Base-by-base conservation (phyloP, 2,888 invertebrate genomes). In the Drosophila birchii region DNA sequence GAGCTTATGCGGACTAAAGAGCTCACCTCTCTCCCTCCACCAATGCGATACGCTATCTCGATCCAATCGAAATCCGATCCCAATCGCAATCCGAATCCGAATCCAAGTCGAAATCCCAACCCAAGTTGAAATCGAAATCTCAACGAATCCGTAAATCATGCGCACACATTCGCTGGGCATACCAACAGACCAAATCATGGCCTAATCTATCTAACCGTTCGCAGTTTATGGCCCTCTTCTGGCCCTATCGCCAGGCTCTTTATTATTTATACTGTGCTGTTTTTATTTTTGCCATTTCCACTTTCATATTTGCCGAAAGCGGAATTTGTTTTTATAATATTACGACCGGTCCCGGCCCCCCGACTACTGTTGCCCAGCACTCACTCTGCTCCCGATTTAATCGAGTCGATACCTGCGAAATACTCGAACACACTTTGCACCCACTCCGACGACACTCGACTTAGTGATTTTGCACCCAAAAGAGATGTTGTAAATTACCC, bases 271-370 rank as follows among this genome's bases (percentile, higher is more conserved):
- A 75, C 78, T 74, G 64, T 51, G 36, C 72, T 64, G 80, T 85
- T 61, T 78, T 81, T 64, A 56, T 72, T 63, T 64, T 63, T 53
- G 49, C 44, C 44, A 54, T 59, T 60, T 49, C 44, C 58, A 69
- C 89, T 84, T 84, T 84, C 79, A 89, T 84, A 89, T 88, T 88
- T 88, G 89, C 89, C 84, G 89, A 86, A 86, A 84, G 75, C 67
- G 51, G 57, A 68, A 73, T 62, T 73, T 55, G 51, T 53, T 66
- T 88, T 83, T 86, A 74, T 75, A 86, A 63, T 81, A 74, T 74
- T 67, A 66, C 61, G 74, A 66, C 57, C 64, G 54, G 18, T 53
- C 58, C 16, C 51, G 43, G 51, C 57, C 62, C 53, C 53, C 57
- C 32, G 49, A 88, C 83, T 86, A 86, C 83, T 73, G 83, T 81